phyloP scores from a whole-genome alignment of 2,113 vertebrate species.

The Syngnathoides biaculeatus region DNA sequence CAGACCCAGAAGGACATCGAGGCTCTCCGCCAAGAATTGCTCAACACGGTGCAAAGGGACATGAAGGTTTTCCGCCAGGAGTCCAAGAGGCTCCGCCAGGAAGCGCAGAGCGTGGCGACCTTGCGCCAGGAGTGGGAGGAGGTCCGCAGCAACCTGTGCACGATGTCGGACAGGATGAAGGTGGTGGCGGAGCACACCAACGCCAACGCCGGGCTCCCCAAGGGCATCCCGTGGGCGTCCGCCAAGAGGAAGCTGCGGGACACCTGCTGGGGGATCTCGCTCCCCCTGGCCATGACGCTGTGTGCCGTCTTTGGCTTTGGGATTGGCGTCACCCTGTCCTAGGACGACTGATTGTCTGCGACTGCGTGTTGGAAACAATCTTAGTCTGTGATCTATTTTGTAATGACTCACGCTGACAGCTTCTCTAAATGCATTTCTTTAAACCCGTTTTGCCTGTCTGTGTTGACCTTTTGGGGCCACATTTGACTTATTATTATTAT shows the following conservation, averaged over 20 bases:
- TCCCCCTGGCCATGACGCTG: slow-evolving; percentile 7
- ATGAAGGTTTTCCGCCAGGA: slow-evolving; percentile 1
- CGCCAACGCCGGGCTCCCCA: not conserved
- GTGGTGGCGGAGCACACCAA: not conserved
- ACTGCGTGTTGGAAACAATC: not conserved
- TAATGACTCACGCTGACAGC: not conserved
- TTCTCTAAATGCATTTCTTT: not conserved
- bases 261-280: slow-evolving; percentile 5
- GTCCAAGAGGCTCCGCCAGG: slow-evolving; percentile 3
- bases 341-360: not conserved
- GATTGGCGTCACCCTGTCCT: slow-evolving; percentile 3
- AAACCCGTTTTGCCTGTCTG: not conserved
- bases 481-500: not conserved
- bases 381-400: not conserved
- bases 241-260: not conserved
- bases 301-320: slow-evolving; percentile 5
- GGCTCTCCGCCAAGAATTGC: not conserved
- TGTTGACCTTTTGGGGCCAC: not conserved
- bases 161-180: slow-evolving; percentile 3
- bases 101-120: not conserved
- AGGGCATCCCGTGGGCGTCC: too few relatives aligned
- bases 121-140: slow-evolving; percentile 5
- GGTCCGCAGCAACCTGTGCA: not conserved
- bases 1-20: slow-evolving; percentile 2
- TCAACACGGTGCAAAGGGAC: not conserved